A percentile compares a stretch with the other conserved stretches of the same genome.
Evolutionary conservation across 92 coral and sea anemone species (phyloP).

Genomic region (Parazoanthus darwini): DNA sequence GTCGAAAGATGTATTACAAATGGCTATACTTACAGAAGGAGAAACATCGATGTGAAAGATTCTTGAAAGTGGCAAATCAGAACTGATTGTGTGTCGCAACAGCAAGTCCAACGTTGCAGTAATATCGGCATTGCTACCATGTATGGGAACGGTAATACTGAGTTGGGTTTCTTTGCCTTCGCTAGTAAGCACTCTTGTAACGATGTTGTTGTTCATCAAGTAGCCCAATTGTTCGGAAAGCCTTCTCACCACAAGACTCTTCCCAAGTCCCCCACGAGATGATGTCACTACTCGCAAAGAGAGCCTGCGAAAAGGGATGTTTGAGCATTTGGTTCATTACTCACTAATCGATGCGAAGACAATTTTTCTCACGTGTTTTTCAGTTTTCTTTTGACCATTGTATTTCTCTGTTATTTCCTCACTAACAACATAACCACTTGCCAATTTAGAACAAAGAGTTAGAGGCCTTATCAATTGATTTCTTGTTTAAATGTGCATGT

Average conservation of each 20-base stretch:
- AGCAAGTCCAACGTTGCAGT: slow-evolving; percentile 56
- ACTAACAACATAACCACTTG: too few relatives aligned
- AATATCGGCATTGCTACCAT: slow-evolving; percentile 56
- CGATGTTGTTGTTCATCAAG: slow-evolving; percentile 56
- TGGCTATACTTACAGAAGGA: slow-evolving; percentile 65
- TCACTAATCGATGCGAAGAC: not conserved
- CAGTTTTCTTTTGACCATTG: too few relatives aligned
- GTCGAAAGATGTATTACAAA: not conserved
- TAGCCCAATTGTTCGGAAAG: slow-evolving; percentile 60
- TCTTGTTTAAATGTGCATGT: too few relatives aligned
- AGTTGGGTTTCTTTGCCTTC: slow-evolving; percentile 34
- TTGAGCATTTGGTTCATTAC: too few relatives aligned
- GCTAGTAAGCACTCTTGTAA: slow-evolving; percentile 1
- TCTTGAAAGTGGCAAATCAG: slow-evolving; percentile 78
- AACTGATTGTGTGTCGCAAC: slow-evolving; percentile 62
- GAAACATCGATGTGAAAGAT: slow-evolving; percentile 79
- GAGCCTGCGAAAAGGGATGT: slow-evolving; percentile 46
- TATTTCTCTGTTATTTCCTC: too few relatives aligned
- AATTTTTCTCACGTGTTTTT: too few relatives aligned
- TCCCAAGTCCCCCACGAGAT: slow-evolving; percentile 81
- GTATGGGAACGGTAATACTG: slow-evolving; percentile 73
- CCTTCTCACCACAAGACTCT: slow-evolving; percentile 68
- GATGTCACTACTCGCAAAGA: slow-evolving; percentile 82
- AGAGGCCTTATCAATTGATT: too few relatives aligned
- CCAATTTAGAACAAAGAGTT: too few relatives aligned